phyloP scores from a whole-genome alignment of 2,888 invertebrate species.

The Caenorhabditis sp. region DNA sequence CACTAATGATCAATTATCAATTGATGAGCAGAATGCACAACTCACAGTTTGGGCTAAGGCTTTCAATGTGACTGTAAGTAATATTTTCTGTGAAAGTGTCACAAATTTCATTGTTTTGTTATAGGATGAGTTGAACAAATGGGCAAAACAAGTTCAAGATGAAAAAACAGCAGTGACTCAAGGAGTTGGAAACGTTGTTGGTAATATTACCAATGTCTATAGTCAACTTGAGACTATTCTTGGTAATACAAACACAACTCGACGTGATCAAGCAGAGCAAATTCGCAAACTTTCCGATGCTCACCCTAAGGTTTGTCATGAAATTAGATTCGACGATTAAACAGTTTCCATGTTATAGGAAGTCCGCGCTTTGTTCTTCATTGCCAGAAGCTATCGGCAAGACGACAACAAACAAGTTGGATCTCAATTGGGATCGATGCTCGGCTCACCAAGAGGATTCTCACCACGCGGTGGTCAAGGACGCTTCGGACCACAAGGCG shows the following conservation, averaged over 20 bases:
- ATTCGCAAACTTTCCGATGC: conserved; percentile 16
- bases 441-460: conserved; percentile 1
- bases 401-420: conserved; percentile 6
- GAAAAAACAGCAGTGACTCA: conserved; percentile 18
- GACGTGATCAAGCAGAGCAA: conserved; percentile 25
- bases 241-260: conserved; percentile 16
- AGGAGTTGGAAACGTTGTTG: conserved; percentile 23
- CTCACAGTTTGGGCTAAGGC: conserved; percentile 31
- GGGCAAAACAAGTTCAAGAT: conserved; percentile 27
- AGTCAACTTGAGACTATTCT: conserved; percentile 22
- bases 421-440: background rate
- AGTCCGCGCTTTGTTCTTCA: conserved; percentile 26
- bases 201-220: conserved; percentile 31
- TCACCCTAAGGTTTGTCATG: conserved; percentile 18
- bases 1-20: conserved; percentile 22
- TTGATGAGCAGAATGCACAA: conserved; percentile 20
- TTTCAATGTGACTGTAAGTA: conserved; percentile 31
- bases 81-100: background rate
- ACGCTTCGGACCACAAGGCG: conserved; percentile 1
- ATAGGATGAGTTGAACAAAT: conserved; percentile 27
- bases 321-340: background rate
- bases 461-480: background rate
- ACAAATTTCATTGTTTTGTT: background rate
- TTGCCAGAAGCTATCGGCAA: conserved; percentile 26
- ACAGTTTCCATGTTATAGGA: conserved; percentile 9